Evolutionary conservation across 1,140 invertebrate genomes (phyloP), one percentile per base, ranked within the genome.

Genomic region (Leptonema lineaticorne): DNA sequence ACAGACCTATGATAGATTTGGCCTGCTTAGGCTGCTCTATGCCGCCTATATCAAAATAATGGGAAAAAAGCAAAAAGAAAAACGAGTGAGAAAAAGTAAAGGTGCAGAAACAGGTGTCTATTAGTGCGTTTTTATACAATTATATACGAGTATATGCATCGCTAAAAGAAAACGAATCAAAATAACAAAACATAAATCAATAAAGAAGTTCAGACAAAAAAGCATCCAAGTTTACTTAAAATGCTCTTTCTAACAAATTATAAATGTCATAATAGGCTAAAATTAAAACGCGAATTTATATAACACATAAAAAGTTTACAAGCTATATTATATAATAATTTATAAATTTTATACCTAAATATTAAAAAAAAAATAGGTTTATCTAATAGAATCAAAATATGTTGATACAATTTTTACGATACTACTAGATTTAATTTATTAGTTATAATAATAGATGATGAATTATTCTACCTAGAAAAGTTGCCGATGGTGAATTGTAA

Each of bases 401-500:
- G n/a, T n/a, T n/a, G n/a, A n/a, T n/a, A n/a, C n/a, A n/a, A n/a
- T n/a, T n/a, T n/a, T n/a, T n/a, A n/a, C n/a, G 8, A 20, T 50
- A 50, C 46, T n/a, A 50, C 8, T 8, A 37, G 33, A n/a, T 8
- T 37, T 7, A 8, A 7, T 37, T n/a, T 8, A 37, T 37, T 37
- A 37, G 7, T 37, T 8, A 37, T 8, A 37, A 37, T 37, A 37
- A 37, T 37, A 7, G 33, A 37, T 37, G 7, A n/a, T n/a, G n/a
- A n/a, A n/a, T n/a, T n/a, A n/a, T n/a, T n/a, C 83, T 86, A 94
- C 92, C 91, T 83, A 95, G 83, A 79, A 94, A 93, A 41, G 93
- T 95, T 28, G 92, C 91, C 14, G 92, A 94, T 1, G 93, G 94
- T 46, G 93, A 95, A 78, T 89, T 92, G 75, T 95, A 95, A n/a